Percentiles rank a stretch among this genome's conserved stretches.
phyloP scores from a whole-genome alignment of 2,797 vertebrate genomes.

The Siniperca undulata region DNA sequence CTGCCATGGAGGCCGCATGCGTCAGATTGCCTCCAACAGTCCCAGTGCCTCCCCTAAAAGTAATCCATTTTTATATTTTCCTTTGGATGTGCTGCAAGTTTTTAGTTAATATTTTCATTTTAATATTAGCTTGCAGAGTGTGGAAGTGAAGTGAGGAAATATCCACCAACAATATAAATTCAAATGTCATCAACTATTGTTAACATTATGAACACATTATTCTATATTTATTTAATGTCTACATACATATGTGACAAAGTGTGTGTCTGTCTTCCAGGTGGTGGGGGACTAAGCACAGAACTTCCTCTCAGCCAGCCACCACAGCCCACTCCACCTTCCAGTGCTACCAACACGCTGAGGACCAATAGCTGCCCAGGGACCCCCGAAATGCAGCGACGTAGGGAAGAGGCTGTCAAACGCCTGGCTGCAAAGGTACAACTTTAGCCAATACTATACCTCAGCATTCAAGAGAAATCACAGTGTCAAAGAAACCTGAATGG shows the following conservation, averaged over 20 bases:
- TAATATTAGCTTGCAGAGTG: neutral
- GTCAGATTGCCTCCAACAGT: constrained; percentile 97
- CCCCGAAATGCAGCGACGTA: constrained; percentile 86
- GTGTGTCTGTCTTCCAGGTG: constrained; percentile 77
- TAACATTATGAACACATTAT: neutral
- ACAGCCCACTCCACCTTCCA: constrained; percentile 83
- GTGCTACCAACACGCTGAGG: constrained; percentile 81
- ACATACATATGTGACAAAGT: neutral
- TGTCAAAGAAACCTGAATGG: neutral
- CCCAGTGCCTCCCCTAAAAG: constrained; percentile 91
- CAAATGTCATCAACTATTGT: neutral
- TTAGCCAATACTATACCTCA: neutral
- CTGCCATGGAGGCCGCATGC: constrained; percentile 98
- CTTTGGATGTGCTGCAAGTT: constrained; percentile 14
- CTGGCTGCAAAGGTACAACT: constrained; percentile 92
- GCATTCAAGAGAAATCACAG: constrained; percentile 1
- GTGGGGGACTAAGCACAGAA: constrained; percentile 83
- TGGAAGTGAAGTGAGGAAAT: neutral
- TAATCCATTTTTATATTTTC: constrained; percentile 70
- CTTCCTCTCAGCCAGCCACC: constrained; percentile 91
- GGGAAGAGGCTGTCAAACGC: constrained; percentile 90
- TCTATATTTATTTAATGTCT: neutral
- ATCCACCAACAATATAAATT: neutral
- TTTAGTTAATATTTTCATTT: neutral
- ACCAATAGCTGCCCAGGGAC: constrained; percentile 78